Percentiles rank a stretch among this genome's conserved stretches.
Evolutionary conservation across 2,797 vertebrate species (phyloP).

Genomic region (Podargus strigoides): DNA sequence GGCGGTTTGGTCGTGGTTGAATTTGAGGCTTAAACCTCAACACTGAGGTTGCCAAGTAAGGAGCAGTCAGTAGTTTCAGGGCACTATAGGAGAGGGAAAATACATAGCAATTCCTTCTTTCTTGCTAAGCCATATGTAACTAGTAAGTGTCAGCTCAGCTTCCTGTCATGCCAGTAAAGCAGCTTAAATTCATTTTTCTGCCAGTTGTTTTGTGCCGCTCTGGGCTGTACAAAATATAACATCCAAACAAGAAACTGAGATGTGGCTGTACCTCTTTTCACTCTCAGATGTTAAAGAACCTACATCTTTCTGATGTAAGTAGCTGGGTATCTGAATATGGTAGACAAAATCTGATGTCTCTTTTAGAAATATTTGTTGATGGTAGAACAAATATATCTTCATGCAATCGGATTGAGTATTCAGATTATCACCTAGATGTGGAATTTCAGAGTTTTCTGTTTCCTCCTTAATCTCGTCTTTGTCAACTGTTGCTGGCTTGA

Average conservation of each 20-base stretch:
- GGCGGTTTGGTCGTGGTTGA: neutral
- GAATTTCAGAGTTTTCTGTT: neutral
- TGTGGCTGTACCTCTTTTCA: neutral
- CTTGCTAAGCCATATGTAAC: neutral
- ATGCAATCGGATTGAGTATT: neutral
- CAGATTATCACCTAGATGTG: neutral
- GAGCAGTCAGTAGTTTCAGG: neutral
- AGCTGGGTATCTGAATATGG: neutral
- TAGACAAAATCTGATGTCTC: neutral
- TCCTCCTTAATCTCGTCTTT: neutral
- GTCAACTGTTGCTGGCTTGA: neutral
- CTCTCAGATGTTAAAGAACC: neutral
- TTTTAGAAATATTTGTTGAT: neutral
- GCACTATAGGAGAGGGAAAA: neutral
- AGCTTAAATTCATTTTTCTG: neutral
- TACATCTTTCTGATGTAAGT: neutral
- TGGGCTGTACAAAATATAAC: neutral
- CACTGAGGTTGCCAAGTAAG: neutral
- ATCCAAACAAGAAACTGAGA: neutral
- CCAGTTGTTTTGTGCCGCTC: neutral
- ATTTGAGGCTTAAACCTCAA: neutral
- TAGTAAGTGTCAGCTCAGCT: neutral
- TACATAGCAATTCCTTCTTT: neutral
- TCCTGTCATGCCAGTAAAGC: neutral
- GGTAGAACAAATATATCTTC: neutral